Conservation (phyloP, 1,140 invertebrate genomes). For the Sarcophaga bullata region DNA sequence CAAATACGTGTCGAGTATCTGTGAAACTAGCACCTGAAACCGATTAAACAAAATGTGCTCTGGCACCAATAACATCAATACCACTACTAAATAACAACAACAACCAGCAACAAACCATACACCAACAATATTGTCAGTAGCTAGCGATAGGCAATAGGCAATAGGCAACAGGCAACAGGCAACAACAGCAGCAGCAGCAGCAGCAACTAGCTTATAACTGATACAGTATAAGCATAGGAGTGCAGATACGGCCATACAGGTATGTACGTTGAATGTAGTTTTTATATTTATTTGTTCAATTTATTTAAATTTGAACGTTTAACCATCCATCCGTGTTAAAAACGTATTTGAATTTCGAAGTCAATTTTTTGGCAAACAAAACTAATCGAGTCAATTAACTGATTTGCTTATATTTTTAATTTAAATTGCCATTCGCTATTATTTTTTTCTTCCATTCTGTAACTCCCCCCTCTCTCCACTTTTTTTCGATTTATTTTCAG, state of each 20-base stretch:
- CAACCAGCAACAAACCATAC: background rate
- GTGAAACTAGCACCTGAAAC: slow-evolving; percentile 40
- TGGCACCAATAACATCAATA: slow-evolving; percentile 23
- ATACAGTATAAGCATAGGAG: too few species aligned
- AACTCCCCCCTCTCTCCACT: background rate
- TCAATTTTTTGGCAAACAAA: slow-evolving; percentile 33
- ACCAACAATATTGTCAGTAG: background rate
- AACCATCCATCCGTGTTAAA: slow-evolving; percentile 35
- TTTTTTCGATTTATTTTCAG: background rate
- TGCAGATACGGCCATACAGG: too few species aligned
- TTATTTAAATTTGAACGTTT: slow-evolving; percentile 11
- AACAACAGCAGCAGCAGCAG: background rate
- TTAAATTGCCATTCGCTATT: slow-evolving; percentile 28
- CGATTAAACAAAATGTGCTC: slow-evolving; percentile 39
- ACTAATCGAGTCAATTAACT: slow-evolving; percentile 40
- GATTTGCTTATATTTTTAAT: slow-evolving; percentile 41
- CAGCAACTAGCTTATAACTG: background rate
- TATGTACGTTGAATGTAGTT: background rate
- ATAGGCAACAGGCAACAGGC: background rate
- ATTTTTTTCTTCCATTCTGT: background rate
- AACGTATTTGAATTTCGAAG: slow-evolving; percentile 31
- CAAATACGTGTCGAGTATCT: slow-evolving; percentile 41
- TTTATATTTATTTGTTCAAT: background rate
- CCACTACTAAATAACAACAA: background rate
- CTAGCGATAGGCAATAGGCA: background rate